Base-by-base conservation (phyloP, 1,140 invertebrate species). In the Eupristina koningsbergeri region DNA sequence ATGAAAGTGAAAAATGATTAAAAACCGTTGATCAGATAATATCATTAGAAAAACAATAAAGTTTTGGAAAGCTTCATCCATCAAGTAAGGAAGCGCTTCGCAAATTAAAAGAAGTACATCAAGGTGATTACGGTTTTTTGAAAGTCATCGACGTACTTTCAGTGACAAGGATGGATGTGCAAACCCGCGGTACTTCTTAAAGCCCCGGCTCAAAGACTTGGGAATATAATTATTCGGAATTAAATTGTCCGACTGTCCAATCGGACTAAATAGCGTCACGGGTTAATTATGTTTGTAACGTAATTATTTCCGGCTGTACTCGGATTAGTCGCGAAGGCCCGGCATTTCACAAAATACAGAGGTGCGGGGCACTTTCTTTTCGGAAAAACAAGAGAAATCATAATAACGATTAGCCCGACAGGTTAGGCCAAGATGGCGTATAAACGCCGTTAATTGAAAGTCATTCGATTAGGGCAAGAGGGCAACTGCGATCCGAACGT, bases 371-470 rank as follows among this genome's bases (percentile, higher is more conserved):
- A n/a, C 17, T n/a, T n/a, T n/a, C n/a, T n/a, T n/a, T n/a, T n/a
- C n/a, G n/a, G n/a, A 26, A 22, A 71, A 71, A 71, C 67, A 71
- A 71, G 36, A 71, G 67, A 19, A 19, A 71, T 31, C 19, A 41
- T 41, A 71, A 67, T 67, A 1, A 71, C 1, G 39, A n/a, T n/a
- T 19, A 71, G 36, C 26, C 67, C 5, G 41, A 71, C 5, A 41
- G 67, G 36, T n/a, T n/a, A n/a, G 0, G n/a, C 19, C 26, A 71
- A 71, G 6, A 71, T 39, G 67, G 22, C 11, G 22, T 41, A 41
- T 58, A 83, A 83, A 73, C 67, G 67, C 36, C 17, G 77, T 80
- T 84, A 84, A 84, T 84, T 80, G 69, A 80, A 84, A 80, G 83
- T 73, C 71, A 64, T 73, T 84, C 69, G 75, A 84, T 84, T 84